A percentile compares a stretch with the other conserved stretches of the same genome.
Conservation (phyloP, 2,113 vertebrate species). For the Porphyrio hochstetteri region DNA sequence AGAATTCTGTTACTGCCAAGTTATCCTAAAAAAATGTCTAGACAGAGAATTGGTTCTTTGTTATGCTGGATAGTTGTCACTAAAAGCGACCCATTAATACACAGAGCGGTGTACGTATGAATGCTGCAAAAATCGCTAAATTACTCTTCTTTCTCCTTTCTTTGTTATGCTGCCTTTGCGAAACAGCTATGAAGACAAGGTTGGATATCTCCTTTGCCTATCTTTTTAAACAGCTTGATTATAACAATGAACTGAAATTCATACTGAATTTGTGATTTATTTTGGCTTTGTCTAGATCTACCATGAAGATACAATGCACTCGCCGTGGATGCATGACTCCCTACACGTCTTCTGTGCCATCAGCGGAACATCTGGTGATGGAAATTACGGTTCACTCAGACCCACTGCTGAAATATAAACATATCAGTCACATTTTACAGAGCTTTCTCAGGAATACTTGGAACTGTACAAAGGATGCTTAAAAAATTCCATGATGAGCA, state of each 20-base stretch:
- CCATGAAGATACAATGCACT: constrained; percentile 89
- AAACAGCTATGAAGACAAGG: constrained; percentile 82
- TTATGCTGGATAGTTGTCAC: not conserved
- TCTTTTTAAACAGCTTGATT: constrained; percentile 38
- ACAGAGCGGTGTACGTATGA: not conserved
- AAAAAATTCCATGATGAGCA: not conserved
- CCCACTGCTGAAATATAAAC: constrained; percentile 64
- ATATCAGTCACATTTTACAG: not conserved
- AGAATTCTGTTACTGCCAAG: not conserved
- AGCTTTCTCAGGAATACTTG: constrained; percentile 78
- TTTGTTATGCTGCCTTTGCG: constrained; percentile 76
- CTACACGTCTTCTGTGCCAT: constrained; percentile 94
- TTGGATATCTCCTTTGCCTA: constrained; percentile 66
- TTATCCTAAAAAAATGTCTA: not conserved
- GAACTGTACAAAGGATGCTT: constrained; percentile 49
- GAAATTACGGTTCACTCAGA: constrained; percentile 77
- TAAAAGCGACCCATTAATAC: not conserved
- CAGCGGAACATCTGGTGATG: constrained; percentile 87
- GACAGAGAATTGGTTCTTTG: not conserved
- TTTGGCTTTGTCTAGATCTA: constrained; percentile 82
- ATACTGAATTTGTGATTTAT: not conserved
- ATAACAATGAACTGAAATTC: not conserved
- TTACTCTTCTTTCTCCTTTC: constrained; percentile 70
- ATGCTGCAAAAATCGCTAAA: constrained; percentile 32
- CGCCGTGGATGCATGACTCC: constrained; percentile 87